Evolutionary conservation across 2,888 invertebrate genomes (phyloP), one percentile per base, ranked within the genome.

Genomic region (Lathronympha strigana): DNA sequence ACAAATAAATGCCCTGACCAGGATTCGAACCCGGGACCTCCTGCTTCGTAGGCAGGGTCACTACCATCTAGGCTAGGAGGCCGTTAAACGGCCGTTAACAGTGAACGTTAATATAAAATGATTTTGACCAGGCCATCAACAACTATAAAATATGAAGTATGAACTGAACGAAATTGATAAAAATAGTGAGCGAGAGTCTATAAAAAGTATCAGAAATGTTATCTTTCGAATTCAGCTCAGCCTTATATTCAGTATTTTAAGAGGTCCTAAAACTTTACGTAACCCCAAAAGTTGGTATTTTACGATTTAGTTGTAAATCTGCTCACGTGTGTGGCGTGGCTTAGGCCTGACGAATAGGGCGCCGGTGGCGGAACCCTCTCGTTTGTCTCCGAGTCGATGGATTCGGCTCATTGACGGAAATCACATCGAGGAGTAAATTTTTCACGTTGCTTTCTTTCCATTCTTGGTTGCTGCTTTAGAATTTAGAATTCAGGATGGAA

Each of bases 271-370:
- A 58, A 50, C 50, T 57, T 33, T 28, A 47, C 33, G 58, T 50
- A 53, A 67, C 51, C 58, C 58, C 67, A 53, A 54, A 60, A 63
- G 55, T 43, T 51, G 43, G 51, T 36, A 60, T 64, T 64, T 64
- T 69, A 69, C 64, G 71, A 71, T 60, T 64, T 70, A 68, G 67
- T 69, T 73, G 67, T 71, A 68, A 77, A 76, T 73, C 74, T 61
- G 67, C 73, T 74, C 74, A 73, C 71, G 74, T 73, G 71, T 73
- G 58, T 64, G 64, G 19, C 45, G 36, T 9, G 50, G 36, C 38
- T 28, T 61, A 69, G 71, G 69, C 71, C 63, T 82, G 81, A 82
- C 78, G 76, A 73, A 82, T 81, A 71, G 75, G 68, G 68, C 69
- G 67, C 66, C 64, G 68, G 68, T 68, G 67, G 69, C 72, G 71